These are phyloP conservation scores for Brachyptera risi DNA, from an alignment of 2,888 invertebrate species.

Conservation along the genomic window DNA sequence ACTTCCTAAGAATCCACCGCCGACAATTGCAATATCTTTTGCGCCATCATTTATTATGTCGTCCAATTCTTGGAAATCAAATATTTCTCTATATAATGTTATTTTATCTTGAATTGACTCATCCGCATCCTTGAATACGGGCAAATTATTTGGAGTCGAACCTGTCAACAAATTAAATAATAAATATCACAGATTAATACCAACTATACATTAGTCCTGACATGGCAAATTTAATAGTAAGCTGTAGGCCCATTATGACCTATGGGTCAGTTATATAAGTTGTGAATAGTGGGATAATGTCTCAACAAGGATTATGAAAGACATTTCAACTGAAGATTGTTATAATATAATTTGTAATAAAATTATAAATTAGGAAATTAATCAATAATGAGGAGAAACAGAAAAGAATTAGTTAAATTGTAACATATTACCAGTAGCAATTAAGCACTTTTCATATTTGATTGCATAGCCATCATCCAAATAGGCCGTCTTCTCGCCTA, in stretches of 20 bases:
- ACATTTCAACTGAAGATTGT: neutral
- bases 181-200: constrained; percentile 16
- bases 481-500: constrained; percentile 55
- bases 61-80: constrained; percentile 67
- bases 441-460: constrained; percentile 78
- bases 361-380: neutral
- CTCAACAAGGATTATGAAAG: no score
- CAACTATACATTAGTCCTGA: no score
- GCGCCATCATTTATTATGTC: constrained; percentile 50
- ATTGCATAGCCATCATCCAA: constrained; percentile 68
- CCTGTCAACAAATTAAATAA: constrained; percentile 49
- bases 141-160: constrained; percentile 63
- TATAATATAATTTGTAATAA: no score
- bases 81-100: constrained; percentile 62
- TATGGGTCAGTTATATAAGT: no score
- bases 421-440: constrained; percentile 71
- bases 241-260: no score
- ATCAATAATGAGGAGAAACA: neutral
- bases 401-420: neutral
- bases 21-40: constrained; percentile 75
- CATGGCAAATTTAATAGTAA: constrained; percentile 33
- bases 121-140: constrained; percentile 60
- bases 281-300: no score
- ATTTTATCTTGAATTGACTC: constrained; percentile 62
- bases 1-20: constrained; percentile 90